Evolutionary conservation across 1,140 invertebrate genomes (phyloP), one percentile per base, ranked within the genome.

Genomic region (Meteorus sp.): DNA sequence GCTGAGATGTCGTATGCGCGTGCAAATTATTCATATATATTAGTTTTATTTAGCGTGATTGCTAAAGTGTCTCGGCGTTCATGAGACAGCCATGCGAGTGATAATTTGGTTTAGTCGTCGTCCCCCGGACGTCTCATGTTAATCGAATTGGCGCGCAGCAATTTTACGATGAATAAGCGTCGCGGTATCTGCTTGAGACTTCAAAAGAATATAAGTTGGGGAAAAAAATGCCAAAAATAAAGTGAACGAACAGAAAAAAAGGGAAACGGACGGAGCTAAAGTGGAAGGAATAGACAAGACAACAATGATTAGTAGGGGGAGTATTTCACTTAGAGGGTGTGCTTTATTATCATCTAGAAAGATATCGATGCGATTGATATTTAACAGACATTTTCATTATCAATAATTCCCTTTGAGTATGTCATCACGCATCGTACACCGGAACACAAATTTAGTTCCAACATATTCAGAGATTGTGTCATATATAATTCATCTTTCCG

Each of bases 101-200:
- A 45, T 45, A 45, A 45, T 45, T 23, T n/a, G 25, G 20, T 45
- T 45, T 45, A 45, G 25, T 11, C 8, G 43, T n/a, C 19, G 4
- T 22, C 8, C 6, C n/a, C 35, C 35, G 35, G 13, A 17, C 20
- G 9, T 23, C 17, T 15, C 1, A 8, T 0, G 33, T 41, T 44
- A 55, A 55, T 55, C 39, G 53, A 55, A 22, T 55, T 55, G 15
- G 15, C 33, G 22, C n/a, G n/a, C n/a, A n/a, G 39, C 37, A 45
- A 55, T 44, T 55, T 55, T 55, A 11, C 22, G 20, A 22, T 23
- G 43, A 23, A 22, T 45, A 22, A 23, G 2, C 20, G 17, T 23
- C 6, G 17, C 43, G 43, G 22, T 23, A 23, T 25, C 20, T 45
- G 19, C 20, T 15, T n/a, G 13, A 9, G 43, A 45, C 43, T 23